Base-by-base conservation (phyloP, 2,888 invertebrate species). In the Micoletzkya japonica region DNA sequence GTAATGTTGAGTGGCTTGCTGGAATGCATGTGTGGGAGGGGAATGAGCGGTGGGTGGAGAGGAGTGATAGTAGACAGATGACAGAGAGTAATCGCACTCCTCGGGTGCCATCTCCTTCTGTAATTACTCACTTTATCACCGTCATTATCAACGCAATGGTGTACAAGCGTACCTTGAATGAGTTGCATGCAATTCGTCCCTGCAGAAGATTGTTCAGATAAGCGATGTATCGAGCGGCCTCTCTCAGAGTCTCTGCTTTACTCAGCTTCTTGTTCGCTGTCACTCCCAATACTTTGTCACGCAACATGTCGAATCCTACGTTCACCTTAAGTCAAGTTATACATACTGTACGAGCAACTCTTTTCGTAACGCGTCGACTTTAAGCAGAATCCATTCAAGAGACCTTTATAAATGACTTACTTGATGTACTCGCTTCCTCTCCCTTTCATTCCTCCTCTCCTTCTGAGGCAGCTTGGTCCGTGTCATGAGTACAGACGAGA, bases 231-330 rank as follows among this genome's bases (percentile, higher is more conserved):
- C 71, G 72, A 58, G 74, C 74, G 4, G 78, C 78, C 34, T 77
- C 72, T 10, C 78, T 67, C 17, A 78, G 70, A 26, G 78, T 78
- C 36, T 77, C 78, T 0, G 78, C 78, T 68, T 78, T 78, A 71
- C 76, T 76, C 73, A 74, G 59, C 61, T 78, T 78, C 72, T 78
- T 77, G 24, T 74, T 76, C 26, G 70, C 54, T 26, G 56, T 60
- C n/a, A 70, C 67, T 28, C 70, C 66, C 14, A 70, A 63, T 26
- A 78, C 72, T 52, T 70, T 70, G 20, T 60, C 64, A 26, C 78
- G 74, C 17, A 78, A 71, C 20, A 67, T 52, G 36, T 78, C 76
- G 59, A 78, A 78, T 14, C 76, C 76, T 34, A 73, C 66, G 59
- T 78, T 78, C 2, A 78, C 78, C 77, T 77, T 28, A 49, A 49